A percentile compares a stretch with the other conserved stretches of the same genome.
These are phyloP conservation scores for Artemia sinica DNA, from an alignment of 2,888 invertebrate species.

Conservation along the genomic window DNA sequence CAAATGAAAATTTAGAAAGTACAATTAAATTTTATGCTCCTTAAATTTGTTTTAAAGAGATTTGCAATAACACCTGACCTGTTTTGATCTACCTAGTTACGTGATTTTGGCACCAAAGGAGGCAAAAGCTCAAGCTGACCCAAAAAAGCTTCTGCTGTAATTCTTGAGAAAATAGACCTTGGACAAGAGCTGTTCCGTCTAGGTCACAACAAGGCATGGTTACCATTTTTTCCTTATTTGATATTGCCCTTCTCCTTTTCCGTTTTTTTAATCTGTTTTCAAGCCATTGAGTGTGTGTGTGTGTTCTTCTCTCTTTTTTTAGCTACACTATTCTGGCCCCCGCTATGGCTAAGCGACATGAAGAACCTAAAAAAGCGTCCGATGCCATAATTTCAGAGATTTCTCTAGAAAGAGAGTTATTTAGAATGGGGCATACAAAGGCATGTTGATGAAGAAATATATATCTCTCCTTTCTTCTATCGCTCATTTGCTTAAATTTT, in stretches of 20 bases:
- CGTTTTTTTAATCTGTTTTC: background rate
- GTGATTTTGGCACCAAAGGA: conserved; percentile 35
- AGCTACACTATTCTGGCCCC: conserved; percentile 28
- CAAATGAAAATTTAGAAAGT: no score
- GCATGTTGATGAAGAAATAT: conserved; percentile 38
- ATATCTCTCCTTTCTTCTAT: no score
- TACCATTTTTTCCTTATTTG: background rate
- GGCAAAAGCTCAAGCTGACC: conserved; percentile 48
- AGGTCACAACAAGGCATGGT: conserved; percentile 82
- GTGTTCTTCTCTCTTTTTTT: conserved; percentile 18
- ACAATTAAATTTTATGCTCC: no score
- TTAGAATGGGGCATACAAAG: conserved; percentile 87
- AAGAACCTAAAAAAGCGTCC: conserved; percentile 58
- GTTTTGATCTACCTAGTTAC: conserved; percentile 25
- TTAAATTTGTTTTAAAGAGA: no score
- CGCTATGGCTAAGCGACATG: conserved; percentile 46
- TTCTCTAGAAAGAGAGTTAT: conserved; percentile 79
- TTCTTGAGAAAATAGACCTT: conserved; percentile 64
- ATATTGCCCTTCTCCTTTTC: conserved; percentile 11
- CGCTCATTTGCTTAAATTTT: no score
- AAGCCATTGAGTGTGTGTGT: background rate
- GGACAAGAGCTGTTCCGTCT: conserved; percentile 83
- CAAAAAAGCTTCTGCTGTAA: conserved; percentile 63
- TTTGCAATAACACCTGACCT: no score
- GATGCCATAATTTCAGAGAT: conserved; percentile 61